Percentiles rank a stretch among this genome's conserved stretches.
These are phyloP conservation scores for Panagrolaimus sp. DNA, from an alignment of 1,140 invertebrate species.

Conservation along the genomic window DNA sequence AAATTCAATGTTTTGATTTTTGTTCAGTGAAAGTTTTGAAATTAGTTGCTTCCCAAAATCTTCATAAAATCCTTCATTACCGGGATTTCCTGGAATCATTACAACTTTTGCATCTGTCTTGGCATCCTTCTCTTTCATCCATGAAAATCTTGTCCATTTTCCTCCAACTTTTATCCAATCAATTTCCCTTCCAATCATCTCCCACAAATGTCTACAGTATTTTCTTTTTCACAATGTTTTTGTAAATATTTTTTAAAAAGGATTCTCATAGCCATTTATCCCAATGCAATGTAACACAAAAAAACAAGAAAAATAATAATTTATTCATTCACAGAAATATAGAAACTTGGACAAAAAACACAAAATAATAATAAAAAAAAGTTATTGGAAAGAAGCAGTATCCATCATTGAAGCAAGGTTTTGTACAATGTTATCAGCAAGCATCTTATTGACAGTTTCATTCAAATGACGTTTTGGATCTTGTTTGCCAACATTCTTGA, in stretches of 20 bases:
- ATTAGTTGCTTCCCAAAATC: constrained; percentile 13
- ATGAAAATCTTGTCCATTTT: constrained; percentile 2
- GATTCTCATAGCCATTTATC: too few species aligned
- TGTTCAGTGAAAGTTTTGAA: not conserved
- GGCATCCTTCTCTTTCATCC: not conserved
- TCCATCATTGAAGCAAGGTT: constrained; percentile 96
- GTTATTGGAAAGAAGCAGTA: constrained; percentile 67
- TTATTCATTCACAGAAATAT: too few species aligned
- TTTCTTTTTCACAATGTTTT: too few species aligned
- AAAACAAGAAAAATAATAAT: too few species aligned
- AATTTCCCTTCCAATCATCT: not conserved
- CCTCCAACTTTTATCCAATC: constrained; percentile 18
- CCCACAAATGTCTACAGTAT: too few species aligned
- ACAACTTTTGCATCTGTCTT: not conserved
- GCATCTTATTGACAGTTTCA: constrained; percentile 92
- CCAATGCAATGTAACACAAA: too few species aligned
- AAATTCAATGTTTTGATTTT: not conserved
- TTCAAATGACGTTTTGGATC: constrained; percentile 99
- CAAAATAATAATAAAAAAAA: not conserved
- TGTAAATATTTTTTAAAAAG: too few species aligned
- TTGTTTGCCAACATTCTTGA: constrained; percentile 99
- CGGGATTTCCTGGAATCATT: constrained; percentile 15
- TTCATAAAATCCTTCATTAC: constrained; percentile 21
- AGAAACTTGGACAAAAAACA: not conserved
- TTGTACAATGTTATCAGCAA: constrained; percentile 97